Evolutionary conservation across 1,140 invertebrate species (phyloP), one percentile per base, ranked within the genome.

Genomic region (Carcinoscorpius rotundicauda): DNA sequence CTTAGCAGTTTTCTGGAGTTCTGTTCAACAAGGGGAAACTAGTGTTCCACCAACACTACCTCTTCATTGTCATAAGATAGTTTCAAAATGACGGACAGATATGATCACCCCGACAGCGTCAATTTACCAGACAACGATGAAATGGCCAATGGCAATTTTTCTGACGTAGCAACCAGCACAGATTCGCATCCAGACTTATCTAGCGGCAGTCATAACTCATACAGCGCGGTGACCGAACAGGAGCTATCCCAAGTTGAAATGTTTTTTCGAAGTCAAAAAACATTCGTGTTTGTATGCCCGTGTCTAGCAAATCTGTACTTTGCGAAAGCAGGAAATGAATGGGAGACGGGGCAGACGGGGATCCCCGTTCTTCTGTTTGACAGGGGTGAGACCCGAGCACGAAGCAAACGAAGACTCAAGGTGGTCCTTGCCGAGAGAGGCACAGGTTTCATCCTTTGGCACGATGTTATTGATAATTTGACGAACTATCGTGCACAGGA

Each of bases 361-460:
- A 87, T 93, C 52, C 90, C 89, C 0, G 83, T 91, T 1, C 79
- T 93, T 1, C 77, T 93, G 0, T 78, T 92, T 58, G 88, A 93
- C 76, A 82, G 83, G 5, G 89, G 87, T 1, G 84, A 86, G 68
- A 85, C 86, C 1, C 77, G 83, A 63, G 85, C 87, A 5, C 76
- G 88, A 58, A 80, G 84, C 58, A 84, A 87, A 71, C 78, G 88
- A 49, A 82, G 83, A 50, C 85, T 93, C 4, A 85, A 87, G 65
- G 83, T 93, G 49, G 79, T 89, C 3, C 73, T 93, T 11, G 88
- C 89, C 1, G 90, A 93, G 76, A 81, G 87, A 60, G 89, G 89
- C 3, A 88, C 88, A 3, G 88, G 88, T 59, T 91, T 93, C 74
- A 84, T 86, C 50, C 76, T 93, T n/a, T 93, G 89, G 89, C 81